These are phyloP conservation scores for Agrilus mali DNA, from an alignment of 2,888 invertebrate species.

Conservation along the genomic window DNA sequence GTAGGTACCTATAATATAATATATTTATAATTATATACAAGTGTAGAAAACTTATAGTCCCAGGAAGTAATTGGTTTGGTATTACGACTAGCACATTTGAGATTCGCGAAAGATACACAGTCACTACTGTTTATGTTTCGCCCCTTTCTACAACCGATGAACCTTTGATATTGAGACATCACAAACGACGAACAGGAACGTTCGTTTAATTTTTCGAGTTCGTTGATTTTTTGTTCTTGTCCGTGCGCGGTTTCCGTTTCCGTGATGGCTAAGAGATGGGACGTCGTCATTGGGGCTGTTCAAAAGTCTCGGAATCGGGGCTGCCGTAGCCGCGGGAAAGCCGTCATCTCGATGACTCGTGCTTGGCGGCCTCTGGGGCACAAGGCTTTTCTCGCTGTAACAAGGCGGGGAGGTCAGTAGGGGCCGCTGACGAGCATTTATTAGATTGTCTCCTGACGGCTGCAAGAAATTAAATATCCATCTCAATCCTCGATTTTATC, in stretches of 20 bases:
- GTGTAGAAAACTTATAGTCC: too few relatives aligned
- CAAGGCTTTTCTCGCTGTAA: constrained; percentile 35
- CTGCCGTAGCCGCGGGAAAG: constrained; percentile 70
- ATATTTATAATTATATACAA: too few relatives aligned
- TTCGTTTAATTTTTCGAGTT: too few relatives aligned
- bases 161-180: too few relatives aligned
- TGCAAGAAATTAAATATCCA: constrained; percentile 27
- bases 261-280: constrained; percentile 9
- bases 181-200: too few relatives aligned
- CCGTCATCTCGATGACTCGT: constrained; percentile 48
- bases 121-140: too few relatives aligned
- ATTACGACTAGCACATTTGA: too few relatives aligned
- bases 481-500: constrained; percentile 12
- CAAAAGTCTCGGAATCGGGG: constrained; percentile 56
- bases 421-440: constrained; percentile 20
- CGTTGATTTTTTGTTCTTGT: too few relatives aligned
- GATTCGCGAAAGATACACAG: too few relatives aligned
- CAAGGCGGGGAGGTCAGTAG: constrained; percentile 31
- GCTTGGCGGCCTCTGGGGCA: constrained; percentile 32
- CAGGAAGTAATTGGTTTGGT: too few relatives aligned
- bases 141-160: too few relatives aligned
- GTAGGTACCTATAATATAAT: too few relatives aligned
- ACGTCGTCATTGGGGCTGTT: constrained; percentile 28
- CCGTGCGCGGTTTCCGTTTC: neutral
- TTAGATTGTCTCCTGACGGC: constrained; percentile 35